phyloP scores from a whole-genome alignment of 2,113 vertebrate species.

The Dinomys branickii region DNA sequence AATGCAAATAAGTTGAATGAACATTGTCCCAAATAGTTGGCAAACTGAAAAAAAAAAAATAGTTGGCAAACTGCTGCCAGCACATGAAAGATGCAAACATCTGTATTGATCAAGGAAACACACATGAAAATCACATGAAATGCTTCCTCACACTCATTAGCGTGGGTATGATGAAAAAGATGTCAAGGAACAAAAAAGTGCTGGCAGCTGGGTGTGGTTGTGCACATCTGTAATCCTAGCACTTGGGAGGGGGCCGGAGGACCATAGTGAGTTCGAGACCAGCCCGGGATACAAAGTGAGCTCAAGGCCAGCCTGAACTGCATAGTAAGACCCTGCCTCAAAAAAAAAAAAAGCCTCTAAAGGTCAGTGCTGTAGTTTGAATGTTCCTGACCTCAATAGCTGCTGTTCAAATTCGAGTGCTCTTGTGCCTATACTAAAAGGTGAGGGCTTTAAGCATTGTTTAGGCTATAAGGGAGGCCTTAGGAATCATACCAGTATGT shows the following conservation, averaged over 20 bases:
- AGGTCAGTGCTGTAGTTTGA: background rate
- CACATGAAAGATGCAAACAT: background rate
- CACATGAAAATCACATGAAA: background rate
- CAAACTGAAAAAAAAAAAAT: background rate
- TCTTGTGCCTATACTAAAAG: background rate
- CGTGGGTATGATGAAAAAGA: background rate
- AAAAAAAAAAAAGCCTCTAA: background rate
- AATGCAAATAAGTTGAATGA: background rate
- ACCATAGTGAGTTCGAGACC: background rate
- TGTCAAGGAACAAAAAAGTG: background rate
- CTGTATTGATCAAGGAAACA: background rate
- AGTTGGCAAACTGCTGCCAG: background rate
- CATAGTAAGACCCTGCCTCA: background rate
- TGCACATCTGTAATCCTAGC: background rate
- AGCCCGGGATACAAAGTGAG: background rate
- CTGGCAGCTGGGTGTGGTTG: background rate
- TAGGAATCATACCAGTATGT: background rate
- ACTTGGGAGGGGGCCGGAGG: background rate
- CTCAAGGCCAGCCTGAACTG: background rate
- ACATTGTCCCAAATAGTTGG: background rate
- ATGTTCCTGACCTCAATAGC: background rate
- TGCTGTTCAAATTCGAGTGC: background rate
- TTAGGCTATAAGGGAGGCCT: background rate
- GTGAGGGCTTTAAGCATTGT: background rate
- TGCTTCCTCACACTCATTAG: background rate